Evolutionary conservation across 2,113 vertebrate species (phyloP).

Genomic region (Prochilodus magdalenae): DNA sequence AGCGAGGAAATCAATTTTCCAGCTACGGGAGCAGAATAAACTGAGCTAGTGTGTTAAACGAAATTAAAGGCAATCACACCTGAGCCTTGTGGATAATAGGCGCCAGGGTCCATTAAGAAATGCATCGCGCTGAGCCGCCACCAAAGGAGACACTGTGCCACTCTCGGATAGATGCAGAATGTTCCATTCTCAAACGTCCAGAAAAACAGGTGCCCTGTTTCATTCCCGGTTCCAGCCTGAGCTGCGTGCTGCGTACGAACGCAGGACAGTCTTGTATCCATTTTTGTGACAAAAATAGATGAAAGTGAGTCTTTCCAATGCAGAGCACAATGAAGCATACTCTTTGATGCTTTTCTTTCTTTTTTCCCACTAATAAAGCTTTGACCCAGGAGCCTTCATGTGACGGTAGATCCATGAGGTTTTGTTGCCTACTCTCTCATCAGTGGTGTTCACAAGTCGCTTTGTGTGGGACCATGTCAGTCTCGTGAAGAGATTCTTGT

Average conservation of each 20-base stretch:
- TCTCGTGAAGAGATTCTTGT: too few species aligned
- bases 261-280: not conserved
- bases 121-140: conserved; percentile 48
- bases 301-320: conserved; percentile 3
- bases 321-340: not conserved
- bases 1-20: conserved; percentile 84
- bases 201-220: conserved; percentile 31
- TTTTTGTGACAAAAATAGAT: conserved; percentile 16
- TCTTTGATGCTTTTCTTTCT: not conserved
- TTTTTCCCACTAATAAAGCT: not conserved
- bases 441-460: too few species aligned
- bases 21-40: conserved; percentile 85
- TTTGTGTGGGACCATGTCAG: too few species aligned
- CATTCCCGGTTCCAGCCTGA: not conserved
- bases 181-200: not conserved
- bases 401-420: not conserved
- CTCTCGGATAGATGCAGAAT: conserved; percentile 3
- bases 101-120: conserved; percentile 59
- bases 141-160: conserved; percentile 36
- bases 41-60: conserved; percentile 77
- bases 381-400: not conserved
- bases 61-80: conserved; percentile 68
- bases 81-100: conserved; percentile 65
- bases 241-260: not conserved
- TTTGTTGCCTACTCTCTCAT: not conserved